Conservation (phyloP, 1,140 invertebrate genomes). For the Megalonaias nervosa region DNA sequence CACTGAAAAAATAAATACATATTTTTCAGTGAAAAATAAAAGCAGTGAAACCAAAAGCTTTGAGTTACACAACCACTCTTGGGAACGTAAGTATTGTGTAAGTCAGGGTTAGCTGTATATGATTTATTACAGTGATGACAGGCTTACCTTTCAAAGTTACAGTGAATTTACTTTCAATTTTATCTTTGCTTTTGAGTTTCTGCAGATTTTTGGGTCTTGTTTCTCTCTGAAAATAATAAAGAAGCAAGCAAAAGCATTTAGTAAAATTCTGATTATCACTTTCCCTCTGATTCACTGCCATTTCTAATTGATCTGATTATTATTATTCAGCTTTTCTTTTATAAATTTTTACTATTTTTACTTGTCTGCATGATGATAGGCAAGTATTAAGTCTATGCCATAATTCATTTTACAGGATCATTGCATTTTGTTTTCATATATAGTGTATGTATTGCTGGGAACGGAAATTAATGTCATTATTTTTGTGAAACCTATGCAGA, state of each 20-base stretch:
- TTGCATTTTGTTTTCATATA: neutral
- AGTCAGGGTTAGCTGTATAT: neutral
- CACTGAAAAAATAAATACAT: neutral
- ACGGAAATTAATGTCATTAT: no score
- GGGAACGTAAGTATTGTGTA: neutral
- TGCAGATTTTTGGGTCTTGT: conserved; percentile 37
- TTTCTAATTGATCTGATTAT: neutral
- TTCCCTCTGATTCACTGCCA: neutral
- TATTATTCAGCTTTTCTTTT: neutral
- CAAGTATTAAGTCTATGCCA: neutral
- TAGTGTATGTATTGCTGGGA: no score
- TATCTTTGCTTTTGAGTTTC: conserved; percentile 30
- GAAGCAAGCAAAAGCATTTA: neutral
- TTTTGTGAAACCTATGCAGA: no score
- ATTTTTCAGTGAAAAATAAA: neutral
- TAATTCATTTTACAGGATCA: neutral
- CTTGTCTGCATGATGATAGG: neutral
- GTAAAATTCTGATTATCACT: neutral
- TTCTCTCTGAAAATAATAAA: conserved; percentile 41
- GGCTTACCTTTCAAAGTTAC: conserved; percentile 50
- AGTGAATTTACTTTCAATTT: conserved; percentile 45
- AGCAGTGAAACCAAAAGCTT: neutral
- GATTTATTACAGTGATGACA: neutral
- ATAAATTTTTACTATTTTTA: neutral
- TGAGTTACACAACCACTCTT: neutral